phyloP scores from a whole-genome alignment of 2,113 vertebrate species.

The Pachyramphus minor region DNA sequence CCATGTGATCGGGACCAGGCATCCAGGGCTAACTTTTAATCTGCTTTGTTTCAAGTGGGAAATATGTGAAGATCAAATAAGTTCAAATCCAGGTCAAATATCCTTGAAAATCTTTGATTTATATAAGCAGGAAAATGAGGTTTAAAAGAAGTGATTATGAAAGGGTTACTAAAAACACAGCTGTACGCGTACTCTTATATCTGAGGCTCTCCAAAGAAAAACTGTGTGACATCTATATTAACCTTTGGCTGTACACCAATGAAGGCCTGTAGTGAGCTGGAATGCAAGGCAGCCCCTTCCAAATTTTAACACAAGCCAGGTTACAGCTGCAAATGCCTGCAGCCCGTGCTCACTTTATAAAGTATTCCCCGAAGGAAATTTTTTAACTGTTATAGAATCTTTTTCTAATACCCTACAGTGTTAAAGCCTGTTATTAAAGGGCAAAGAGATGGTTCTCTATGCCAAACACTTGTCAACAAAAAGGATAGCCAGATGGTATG shows the following conservation, averaged over 20 bases:
- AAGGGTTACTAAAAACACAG: constrained; percentile 81
- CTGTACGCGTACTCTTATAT: constrained; percentile 70
- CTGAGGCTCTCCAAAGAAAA: constrained; percentile 75
- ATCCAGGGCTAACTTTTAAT: constrained; percentile 62
- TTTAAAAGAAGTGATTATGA: constrained; percentile 76
- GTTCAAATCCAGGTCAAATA: constrained; percentile 81
- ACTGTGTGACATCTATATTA: constrained; percentile 95
- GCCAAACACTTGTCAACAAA: constrained; percentile 80
- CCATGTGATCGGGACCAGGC: constrained; percentile 53
- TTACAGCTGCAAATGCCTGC: constrained; percentile 81
- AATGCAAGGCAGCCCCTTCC: constrained; percentile 85
- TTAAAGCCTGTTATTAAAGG: constrained; percentile 76
- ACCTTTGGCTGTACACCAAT: constrained; percentile 85
- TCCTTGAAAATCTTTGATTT: constrained; percentile 77
- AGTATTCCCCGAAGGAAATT: constrained; percentile 77
- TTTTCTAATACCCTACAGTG: constrained; percentile 78
- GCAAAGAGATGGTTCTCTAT: constrained; percentile 70
- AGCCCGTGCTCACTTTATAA: constrained; percentile 69
- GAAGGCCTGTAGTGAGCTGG: constrained; percentile 83
- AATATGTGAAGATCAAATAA: constrained; percentile 70
- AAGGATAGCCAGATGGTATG: constrained; percentile 74
- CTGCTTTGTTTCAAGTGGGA: constrained; percentile 69
- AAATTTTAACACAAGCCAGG: constrained; percentile 83
- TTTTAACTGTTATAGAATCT: constrained; percentile 80
- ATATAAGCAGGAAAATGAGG: constrained; percentile 74